A percentile compares a stretch with the other conserved stretches of the same genome.
Conservation (phyloP, 2,113 vertebrate genomes). For the Polyodon spathula region DNA sequence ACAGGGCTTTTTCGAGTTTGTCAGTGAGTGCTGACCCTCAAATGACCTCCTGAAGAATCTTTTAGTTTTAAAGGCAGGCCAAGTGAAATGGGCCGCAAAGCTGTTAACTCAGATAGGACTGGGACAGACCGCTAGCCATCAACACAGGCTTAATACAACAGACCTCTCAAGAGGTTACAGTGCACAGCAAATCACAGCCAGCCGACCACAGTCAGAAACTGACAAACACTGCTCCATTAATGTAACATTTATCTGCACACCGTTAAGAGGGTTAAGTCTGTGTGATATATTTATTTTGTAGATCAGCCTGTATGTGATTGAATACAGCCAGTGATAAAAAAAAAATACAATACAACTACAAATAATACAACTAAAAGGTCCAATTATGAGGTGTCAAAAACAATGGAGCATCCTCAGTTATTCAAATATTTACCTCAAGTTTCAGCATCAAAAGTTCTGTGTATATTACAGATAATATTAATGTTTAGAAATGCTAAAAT, state of each 20-base stretch:
- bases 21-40: background rate
- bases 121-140: background rate
- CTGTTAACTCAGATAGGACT: background rate
- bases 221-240: background rate
- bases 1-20: no score
- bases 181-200: background rate
- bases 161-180: background rate
- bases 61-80: background rate
- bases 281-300: background rate
- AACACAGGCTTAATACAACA: background rate
- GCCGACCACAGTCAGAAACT: background rate
- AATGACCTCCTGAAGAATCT: background rate
- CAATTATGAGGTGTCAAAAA: no score
- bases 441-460: no score
- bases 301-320: no score
- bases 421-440: no score
- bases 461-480: no score
- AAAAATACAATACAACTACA: no score
- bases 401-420: no score
- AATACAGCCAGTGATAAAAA: no score
- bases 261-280: background rate
- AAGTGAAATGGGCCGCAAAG: background rate
- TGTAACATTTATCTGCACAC: background rate
- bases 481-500: no score
- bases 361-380: no score